Evolutionary conservation across 2,113 vertebrate genomes (phyloP), one percentile per base, ranked within the genome.

Genomic region (Trogon surrucura): DNA sequence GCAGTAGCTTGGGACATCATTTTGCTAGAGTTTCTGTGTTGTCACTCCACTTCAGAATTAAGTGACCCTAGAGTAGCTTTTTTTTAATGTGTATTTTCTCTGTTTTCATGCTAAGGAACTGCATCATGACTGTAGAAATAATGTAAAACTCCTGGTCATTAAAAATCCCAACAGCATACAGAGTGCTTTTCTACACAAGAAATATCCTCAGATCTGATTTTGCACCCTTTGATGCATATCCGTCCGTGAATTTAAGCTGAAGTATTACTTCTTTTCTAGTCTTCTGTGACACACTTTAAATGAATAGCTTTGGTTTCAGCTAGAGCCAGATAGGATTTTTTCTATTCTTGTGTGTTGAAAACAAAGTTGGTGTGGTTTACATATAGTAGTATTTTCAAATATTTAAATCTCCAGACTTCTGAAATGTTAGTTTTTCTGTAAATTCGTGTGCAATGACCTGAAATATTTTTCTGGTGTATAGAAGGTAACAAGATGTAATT

Each of bases 401-500:
- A 88, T 62, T 80, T 73, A 65, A 70, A 62, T 64, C 47, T 67
- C 26, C 22, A 36, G 54, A 67, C 48, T 79, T 79, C 34, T 64
- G 48, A 84, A 86, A 48, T 48, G n/a, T 78, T 78, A 9, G 2
- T 44, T 13, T 95, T 71, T 66, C 65, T 90, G 17, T 82, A 32
- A 88, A 90, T 66, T 88, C 38, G 44, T 45, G 54, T 9, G 53
- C 41, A 75, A 44, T 22, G 11, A 85, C 41, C 64, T 81, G 60
- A 54, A 93, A 84, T 79, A 53, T 70, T 90, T 93, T 80, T 56
- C 64, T 79, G 65, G 10, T 2, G 0, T 54, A 67, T 34, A 57
- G 57, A 77, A 70, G 19, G 85, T 75, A 89, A 64, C 65, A 86
- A 86, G 47, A 53, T 84, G 29, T 92, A 95, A 81, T 89, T 86